Evolutionary conservation across 2,888 invertebrate species (phyloP), one percentile per base, ranked within the genome.

Genomic region (Nomada lathburiana): DNA sequence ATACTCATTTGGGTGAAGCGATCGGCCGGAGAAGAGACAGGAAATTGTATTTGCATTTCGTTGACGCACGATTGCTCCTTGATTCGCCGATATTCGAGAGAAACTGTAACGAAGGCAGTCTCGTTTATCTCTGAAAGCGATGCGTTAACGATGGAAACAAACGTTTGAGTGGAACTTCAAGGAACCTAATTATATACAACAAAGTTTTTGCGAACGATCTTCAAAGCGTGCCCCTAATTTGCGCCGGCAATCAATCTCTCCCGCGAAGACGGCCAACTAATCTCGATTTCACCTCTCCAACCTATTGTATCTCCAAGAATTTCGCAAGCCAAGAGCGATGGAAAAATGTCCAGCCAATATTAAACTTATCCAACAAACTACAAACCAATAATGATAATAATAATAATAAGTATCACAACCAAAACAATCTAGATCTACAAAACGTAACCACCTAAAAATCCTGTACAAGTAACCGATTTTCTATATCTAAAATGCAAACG

Each of bases 41-140:
- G 62, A 76, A 62, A 76, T 76, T 76, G 70, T 13, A 70, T 71
- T 71, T 36, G 44, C 18, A 13, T 44, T 16, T 5, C 9, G 5
- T 16, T 7, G 4, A 9, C 10, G 13, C 36, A 20, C 55, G 10
- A 23, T 68, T 18, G 16, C 13, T 3, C 5, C 23, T 18, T 0
- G 7, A 36, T 36, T 53, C 53, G 1, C 9, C 26, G 18, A 18
- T 5, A 13, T 13, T 29, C 52, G n/a, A 13, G 2, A 4, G n/a
- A 2, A 2, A 10, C 11, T 44, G 36, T 36, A 36, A 36, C 36
- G 36, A 36, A 7, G 36, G 36, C 5, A 7, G 36, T 36, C 36
- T 1, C 36, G 36, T 5, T 36, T 36, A 36, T 36, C 36, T 7
- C 36, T 5, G 36, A 36, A 7, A 36, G 36, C 36, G 36, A 36